Conservation (phyloP, 2,113 vertebrate genomes). For the Peucedramus taeniatus region DNA sequence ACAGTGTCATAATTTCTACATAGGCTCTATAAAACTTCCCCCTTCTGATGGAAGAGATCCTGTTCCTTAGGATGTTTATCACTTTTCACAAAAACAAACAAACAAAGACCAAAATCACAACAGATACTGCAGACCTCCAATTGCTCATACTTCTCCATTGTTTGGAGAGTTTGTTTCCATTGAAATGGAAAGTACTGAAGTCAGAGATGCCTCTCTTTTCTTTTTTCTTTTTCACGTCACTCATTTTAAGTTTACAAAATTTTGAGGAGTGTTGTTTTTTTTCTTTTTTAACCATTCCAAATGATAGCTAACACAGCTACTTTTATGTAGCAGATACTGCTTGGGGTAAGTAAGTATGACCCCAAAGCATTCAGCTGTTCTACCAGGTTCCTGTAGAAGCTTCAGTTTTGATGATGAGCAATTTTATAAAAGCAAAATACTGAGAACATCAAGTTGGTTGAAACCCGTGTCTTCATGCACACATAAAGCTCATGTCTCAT, state of each 20-base stretch:
- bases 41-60: background rate
- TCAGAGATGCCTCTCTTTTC: background rate
- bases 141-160: background rate
- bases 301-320: background rate
- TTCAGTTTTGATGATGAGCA: background rate
- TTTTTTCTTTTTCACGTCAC: background rate
- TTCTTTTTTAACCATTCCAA: background rate
- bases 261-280: background rate
- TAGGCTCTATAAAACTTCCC: background rate
- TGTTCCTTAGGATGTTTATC: background rate
- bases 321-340: background rate
- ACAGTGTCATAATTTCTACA: background rate
- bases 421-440: background rate
- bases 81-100: background rate
- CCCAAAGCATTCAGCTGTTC: background rate
- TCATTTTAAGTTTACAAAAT: background rate
- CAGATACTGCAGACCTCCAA: background rate
- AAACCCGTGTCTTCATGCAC: background rate
- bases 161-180: background rate
- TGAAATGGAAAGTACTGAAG: background rate
- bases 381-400: background rate
- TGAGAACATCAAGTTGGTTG: background rate
- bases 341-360: accelerated
- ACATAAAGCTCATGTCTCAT: background rate
- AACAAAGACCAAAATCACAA: background rate